Conservation (phyloP, 1,140 invertebrate genomes). For the Lepidurus arcticus region DNA sequence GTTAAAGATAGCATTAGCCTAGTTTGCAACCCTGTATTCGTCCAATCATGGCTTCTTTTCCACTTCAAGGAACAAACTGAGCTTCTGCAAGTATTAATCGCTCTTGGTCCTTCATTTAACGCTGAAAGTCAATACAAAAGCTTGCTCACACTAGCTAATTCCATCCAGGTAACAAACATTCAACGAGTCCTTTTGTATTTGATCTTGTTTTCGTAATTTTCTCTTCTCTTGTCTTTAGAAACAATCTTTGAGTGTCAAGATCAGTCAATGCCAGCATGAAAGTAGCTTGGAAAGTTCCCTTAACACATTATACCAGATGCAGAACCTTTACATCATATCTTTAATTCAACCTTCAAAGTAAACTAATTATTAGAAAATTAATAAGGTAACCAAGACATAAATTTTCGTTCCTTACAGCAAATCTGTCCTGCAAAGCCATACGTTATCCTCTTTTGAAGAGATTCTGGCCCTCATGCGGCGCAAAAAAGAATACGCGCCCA, state of each 20-base stretch:
- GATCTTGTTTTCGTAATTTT: background rate
- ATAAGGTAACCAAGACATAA: background rate
- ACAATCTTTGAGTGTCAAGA: background rate
- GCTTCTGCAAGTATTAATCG: background rate
- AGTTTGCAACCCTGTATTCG: background rate
- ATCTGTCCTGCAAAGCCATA: background rate
- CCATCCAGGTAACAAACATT: background rate
- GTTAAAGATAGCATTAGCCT: background rate
- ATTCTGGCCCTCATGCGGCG: background rate
- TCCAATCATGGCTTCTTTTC: background rate
- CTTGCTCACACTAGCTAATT: background rate
- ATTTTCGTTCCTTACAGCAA: background rate
- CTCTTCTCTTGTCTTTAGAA: background rate
- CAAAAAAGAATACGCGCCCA: background rate
- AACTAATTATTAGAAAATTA: background rate
- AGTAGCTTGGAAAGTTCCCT: background rate
- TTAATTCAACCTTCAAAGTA: background rate
- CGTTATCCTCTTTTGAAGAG: background rate
- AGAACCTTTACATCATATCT: background rate
- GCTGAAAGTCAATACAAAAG: background rate
- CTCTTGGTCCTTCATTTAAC: background rate
- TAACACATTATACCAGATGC: background rate
- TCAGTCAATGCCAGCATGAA: background rate
- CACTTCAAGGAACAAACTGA: background rate
- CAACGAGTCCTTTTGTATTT: background rate